Evolutionary conservation across 1,140 invertebrate genomes (phyloP), one percentile per base, ranked within the genome.

Genomic region (Calycopis cecrops): DNA sequence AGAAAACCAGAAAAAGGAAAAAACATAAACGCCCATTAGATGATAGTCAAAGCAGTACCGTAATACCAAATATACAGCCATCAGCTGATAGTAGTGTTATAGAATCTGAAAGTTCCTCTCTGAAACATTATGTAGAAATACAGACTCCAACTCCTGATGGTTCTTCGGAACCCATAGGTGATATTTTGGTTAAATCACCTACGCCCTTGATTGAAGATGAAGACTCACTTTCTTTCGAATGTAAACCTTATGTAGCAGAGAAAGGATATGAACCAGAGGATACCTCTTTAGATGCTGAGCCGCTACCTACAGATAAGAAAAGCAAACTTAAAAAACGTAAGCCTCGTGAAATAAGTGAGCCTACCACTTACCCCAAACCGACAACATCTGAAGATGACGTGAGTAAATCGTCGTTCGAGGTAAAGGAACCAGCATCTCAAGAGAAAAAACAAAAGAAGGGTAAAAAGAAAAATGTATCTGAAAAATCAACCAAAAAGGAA

Each of bases 241-340:
- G 67, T n/a, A 91, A 61, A 76, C 52, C 48, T 68, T 70, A 60
- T 63, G 71, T 58, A 44, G 72, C 78, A 65, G 80, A 84, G 57
- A 67, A 65, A 61, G 84, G 80, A 33, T 87, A 87, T 60, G 88
- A 88, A 69, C 67, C 81, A 18, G 85, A 85, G 69, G 81, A 86
- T 64, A 58, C 84, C 28, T 76, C 80, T 17, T 67, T 87, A 57
- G 84, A 74, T 16, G 63, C 56, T 52, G 57, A 69, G 34, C 34
- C 58, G 34, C 60, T 70, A 37, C 51, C 69, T 14, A 69, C 73
- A 49, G 38, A 54, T 33, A 79, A 72, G 55, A 79, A 63, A 59
- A 81, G 76, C 49, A 80, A 73, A 51, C 76, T 72, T 17, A 82
- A 77, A 59, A 85, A 78, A 70, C 76, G 73, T 14, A 79, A 79